Percentiles rank a stretch among this genome's conserved stretches.
Evolutionary conservation across 2,888 invertebrate species (phyloP).

Genomic region (Drosophila niveifrons): DNA sequence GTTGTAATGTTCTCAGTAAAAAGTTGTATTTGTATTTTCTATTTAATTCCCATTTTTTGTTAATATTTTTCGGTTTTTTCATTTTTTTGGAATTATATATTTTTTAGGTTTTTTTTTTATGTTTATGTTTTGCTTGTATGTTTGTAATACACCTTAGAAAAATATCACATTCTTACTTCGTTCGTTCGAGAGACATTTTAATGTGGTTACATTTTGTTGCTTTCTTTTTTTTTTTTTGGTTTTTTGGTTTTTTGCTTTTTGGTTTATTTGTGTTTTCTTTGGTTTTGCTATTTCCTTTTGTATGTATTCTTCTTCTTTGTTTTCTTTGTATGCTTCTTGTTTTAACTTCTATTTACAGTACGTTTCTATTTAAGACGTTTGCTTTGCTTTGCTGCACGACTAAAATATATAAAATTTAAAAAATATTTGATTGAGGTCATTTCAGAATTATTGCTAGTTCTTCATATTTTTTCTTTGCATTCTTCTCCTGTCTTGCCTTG

Average conservation of each 20-base stretch:
- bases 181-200: slow-evolving; percentile 85
- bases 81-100: slow-evolving; percentile 29
- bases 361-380: slow-evolving; percentile 38
- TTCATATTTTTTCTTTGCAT: slow-evolving; percentile 8
- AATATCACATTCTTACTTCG: slow-evolving; percentile 86
- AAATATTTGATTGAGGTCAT: slow-evolving; percentile 85
- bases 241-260: slow-evolving; percentile 15
- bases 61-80: slow-evolving; percentile 26
- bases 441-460: slow-evolving; percentile 85
- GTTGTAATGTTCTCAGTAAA: slow-evolving; percentile 49
- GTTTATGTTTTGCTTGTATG: slow-evolving; percentile 63
- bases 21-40: slow-evolving; percentile 52
- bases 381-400: slow-evolving; percentile 64
- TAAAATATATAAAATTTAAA: slow-evolving; percentile 81
- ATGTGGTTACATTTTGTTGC: slow-evolving; percentile 62
- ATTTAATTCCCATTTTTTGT: slow-evolving; percentile 41
- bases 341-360: slow-evolving; percentile 58
- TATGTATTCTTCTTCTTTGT: slow-evolving; percentile 26
- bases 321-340: slow-evolving; percentile 42
- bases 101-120: slow-evolving; percentile 33
- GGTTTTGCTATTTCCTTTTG: slow-evolving; percentile 57
- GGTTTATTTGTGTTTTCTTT: slow-evolving; percentile 44
- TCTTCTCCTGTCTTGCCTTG: slow-evolving; percentile 10
- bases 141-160: slow-evolving; percentile 84
- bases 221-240: neutral